These are phyloP conservation scores for Micromys minutus DNA, from an alignment of 2,113 vertebrate genomes.

Conservation along the genomic window DNA sequence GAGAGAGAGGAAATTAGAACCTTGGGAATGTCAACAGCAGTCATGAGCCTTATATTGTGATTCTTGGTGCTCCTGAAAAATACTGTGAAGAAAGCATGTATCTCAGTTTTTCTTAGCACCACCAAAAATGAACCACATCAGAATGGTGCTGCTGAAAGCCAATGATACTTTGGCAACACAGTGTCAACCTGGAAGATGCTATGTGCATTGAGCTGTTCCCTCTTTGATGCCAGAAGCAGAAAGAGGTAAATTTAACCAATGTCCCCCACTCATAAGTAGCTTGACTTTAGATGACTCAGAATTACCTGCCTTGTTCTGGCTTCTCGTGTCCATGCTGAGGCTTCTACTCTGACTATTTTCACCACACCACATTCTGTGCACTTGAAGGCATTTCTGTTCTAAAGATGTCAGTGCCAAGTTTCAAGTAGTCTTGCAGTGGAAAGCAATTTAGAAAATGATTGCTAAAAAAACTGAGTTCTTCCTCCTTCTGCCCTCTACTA, in stretches of 20 bases:
- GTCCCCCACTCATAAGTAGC: neutral
- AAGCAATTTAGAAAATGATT: neutral
- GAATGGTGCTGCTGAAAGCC: neutral
- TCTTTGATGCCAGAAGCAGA: neutral
- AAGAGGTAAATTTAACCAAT: neutral
- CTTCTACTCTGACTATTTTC: neutral
- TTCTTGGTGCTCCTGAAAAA: neutral
- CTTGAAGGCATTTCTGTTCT: neutral
- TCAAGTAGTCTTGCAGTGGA: neutral
- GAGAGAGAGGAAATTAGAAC: conserved; percentile 4
- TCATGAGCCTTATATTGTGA: neutral
- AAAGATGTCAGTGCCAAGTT: neutral
- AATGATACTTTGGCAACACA: neutral
- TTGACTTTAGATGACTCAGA: neutral
- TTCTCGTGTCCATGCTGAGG: neutral
- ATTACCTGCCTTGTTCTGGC: neutral
- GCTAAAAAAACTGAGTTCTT: neutral
- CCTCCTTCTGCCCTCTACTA: neutral
- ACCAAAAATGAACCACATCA: neutral
- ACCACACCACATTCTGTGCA: neutral
- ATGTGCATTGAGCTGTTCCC: neutral
- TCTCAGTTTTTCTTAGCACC: neutral
- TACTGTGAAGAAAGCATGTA: neutral
- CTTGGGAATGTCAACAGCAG: neutral
- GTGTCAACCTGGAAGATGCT: neutral